Evolutionary conservation across 2,113 vertebrate genomes (phyloP), one percentile per base, ranked within the genome.

Genomic region (Passer montanus): DNA sequence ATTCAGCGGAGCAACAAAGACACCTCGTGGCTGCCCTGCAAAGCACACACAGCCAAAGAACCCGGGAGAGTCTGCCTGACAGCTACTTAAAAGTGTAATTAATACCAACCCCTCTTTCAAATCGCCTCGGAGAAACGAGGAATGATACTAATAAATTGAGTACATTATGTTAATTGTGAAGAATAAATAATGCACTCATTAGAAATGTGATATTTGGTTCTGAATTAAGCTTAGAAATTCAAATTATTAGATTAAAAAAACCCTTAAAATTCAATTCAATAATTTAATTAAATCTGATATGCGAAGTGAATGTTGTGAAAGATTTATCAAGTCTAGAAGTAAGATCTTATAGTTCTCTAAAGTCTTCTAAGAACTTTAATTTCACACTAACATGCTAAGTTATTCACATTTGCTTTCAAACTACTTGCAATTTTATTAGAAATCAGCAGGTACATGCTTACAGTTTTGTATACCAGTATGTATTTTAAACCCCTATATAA

Each of bases 11-110:
- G 10, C 97, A 95, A 97, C 75, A 95, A 92, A 94, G 97, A 97
- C 98, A 97, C 66, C 98, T 98, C 58, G 97, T 97, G 98, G 98
- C 84, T 95, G 90, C 68, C 43, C 55, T 80, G 79, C 90, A 91
- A 97, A 97, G 26, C 33, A 3, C 95, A 94, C 17, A 5, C 6
- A 1, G 24, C 50, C 69, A 46, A 21, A 76, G 73, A 30, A 3
- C 5, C 19, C 10, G 19, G 53, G 11, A 33, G 53, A 2, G 19
- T 8, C 58, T 23, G 13, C 17, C 52, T 28, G 2, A 58, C 30
- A 8, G 3, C 39, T 26, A 0, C 46, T 59, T 44, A 3, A 26
- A 44, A 83, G 11, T 30, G 4, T 8, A 7, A 44, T n/a, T 39
- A 92, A 87, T 83, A 67, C n/a, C 31, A 50, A 60, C 21, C 74